Conservation (phyloP, 2,113 vertebrate species). For the Cairina moschata region DNA sequence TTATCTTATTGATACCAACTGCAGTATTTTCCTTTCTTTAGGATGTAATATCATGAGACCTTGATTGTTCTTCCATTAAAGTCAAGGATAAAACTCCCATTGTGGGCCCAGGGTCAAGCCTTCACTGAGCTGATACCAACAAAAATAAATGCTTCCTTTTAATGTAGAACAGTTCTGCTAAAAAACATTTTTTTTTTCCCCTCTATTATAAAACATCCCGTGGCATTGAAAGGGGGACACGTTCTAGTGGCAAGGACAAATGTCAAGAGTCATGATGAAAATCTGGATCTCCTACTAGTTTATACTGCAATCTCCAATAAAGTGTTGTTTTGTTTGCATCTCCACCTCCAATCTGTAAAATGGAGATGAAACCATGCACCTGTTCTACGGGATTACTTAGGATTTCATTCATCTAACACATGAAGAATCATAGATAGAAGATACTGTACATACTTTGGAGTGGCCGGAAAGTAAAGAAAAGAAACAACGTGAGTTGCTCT, state of each 20-base stretch:
- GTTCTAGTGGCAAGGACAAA: slow-evolving; percentile 44
- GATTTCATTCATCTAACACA: background rate
- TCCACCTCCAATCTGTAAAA: background rate
- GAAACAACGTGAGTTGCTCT: background rate
- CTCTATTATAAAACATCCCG: slow-evolving; percentile 18
- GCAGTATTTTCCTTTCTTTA: slow-evolving; percentile 36
- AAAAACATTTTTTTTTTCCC: background rate
- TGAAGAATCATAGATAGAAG: background rate
- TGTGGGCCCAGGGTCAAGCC: slow-evolving; percentile 37
- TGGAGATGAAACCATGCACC: background rate
- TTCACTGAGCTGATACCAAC: slow-evolving; percentile 13
- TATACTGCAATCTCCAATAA: background rate
- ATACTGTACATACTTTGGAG: background rate
- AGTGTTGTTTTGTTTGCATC: background rate
- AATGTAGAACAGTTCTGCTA: slow-evolving; percentile 18
- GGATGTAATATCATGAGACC: background rate
- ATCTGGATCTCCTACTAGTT: background rate
- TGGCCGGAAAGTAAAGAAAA: background rate
- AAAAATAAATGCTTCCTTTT: slow-evolving; percentile 59
- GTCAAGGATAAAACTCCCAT: slow-evolving; percentile 55
- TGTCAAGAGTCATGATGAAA: slow-evolving; percentile 20
- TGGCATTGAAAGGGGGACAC: slow-evolving; percentile 39
- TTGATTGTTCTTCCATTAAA: slow-evolving; percentile 56
- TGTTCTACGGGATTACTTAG: background rate
- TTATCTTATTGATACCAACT: slow-evolving; percentile 47